These are phyloP conservation scores for Rhegmatorhina hoffmannsi DNA, from an alignment of 2,113 vertebrate genomes.

Conservation along the genomic window DNA sequence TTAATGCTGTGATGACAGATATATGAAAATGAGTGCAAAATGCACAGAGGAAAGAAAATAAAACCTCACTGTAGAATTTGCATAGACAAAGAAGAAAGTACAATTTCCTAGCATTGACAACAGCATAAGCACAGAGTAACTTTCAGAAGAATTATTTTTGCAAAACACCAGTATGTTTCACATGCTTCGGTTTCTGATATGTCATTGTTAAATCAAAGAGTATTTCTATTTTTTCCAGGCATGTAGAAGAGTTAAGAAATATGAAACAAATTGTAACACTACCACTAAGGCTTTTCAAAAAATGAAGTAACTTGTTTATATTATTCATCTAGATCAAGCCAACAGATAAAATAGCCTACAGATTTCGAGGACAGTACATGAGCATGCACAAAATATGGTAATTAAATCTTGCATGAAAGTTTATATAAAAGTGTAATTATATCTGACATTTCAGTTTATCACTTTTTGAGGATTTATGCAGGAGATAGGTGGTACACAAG, in stretches of 20 bases:
- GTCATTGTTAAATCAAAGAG: slow-evolving; percentile 67
- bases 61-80: slow-evolving; percentile 45
- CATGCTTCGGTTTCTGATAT: slow-evolving; percentile 56
- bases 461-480: not conserved
- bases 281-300: not conserved
- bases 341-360: not conserved
- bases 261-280: not conserved
- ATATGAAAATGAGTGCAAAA: slow-evolving; percentile 64
- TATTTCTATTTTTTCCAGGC: not conserved
- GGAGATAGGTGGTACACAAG: not conserved
- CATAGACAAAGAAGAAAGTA: slow-evolving; percentile 24
- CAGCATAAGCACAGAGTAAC: slow-evolving; percentile 15
- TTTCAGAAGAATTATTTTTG: slow-evolving; percentile 69
- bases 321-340: not conserved
- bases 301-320: not conserved
- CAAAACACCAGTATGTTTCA: slow-evolving; percentile 67
- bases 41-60: slow-evolving; percentile 44
- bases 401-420: not conserved
- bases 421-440: not conserved
- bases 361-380: not conserved
- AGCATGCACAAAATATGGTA: not conserved
- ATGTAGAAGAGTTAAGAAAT: not conserved
- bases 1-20: slow-evolving; percentile 67
- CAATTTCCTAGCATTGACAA: slow-evolving; percentile 25
- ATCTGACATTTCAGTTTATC: not conserved